Conservation (phyloP, 2,797 vertebrate species). For the Etheostoma perlongum region DNA sequence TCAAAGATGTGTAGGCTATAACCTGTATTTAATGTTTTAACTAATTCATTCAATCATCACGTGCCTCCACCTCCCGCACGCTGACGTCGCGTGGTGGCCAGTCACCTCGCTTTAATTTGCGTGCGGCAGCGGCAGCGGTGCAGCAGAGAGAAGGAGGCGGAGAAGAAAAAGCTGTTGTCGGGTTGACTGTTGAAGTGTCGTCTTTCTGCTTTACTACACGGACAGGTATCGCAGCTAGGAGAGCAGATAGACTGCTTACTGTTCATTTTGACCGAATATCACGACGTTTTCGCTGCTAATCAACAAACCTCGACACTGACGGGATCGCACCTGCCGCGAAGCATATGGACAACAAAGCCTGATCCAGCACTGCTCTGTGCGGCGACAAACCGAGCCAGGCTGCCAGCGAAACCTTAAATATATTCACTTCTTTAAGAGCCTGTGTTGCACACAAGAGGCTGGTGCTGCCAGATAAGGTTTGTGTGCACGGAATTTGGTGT, state of each 20-base stretch:
- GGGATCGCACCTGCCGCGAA: constrained; percentile 70
- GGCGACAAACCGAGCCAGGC: constrained; percentile 31
- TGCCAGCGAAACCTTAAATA: neutral
- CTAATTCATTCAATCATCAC: constrained; percentile 7
- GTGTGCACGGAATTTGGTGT: constrained; percentile 11
- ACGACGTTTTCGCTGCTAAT: neutral
- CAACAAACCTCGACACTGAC: neutral
- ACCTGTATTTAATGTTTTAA: neutral
- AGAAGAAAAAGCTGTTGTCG: constrained; percentile 10
- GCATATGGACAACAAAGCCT: constrained; percentile 71
- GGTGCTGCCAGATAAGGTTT: neutral
- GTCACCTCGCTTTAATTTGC: constrained; percentile 41
- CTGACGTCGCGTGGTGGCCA: constrained; percentile 60
- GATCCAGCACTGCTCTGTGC: constrained; percentile 37
- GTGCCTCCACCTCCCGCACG: constrained; percentile 52
- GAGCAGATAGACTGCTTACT: neutral
- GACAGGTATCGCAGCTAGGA: neutral
- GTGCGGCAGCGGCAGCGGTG: constrained; percentile 58
- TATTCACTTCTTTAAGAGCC: neutral
- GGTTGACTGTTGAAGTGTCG: neutral
- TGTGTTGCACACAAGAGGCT: constrained; percentile 1
- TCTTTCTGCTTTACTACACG: neutral
- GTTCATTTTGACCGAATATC: fast-evolving
- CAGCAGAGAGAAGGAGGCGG: constrained; percentile 24
- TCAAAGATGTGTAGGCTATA: neutral